phyloP scores from a whole-genome alignment of 2,797 vertebrate genomes.

The Pyrrhura leucotis region DNA sequence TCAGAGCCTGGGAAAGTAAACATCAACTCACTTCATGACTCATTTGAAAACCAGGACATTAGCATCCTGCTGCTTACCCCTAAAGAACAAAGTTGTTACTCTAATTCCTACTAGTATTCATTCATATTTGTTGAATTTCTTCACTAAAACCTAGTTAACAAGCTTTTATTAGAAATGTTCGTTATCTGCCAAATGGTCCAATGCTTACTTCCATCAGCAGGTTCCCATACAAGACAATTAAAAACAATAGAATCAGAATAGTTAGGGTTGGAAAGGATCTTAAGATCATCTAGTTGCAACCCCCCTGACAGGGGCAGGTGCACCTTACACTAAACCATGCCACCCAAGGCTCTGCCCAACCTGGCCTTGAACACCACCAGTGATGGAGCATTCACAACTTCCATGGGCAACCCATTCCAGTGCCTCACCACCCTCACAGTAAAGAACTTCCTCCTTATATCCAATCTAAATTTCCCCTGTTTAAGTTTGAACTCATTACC shows the following conservation, averaged over 20 bases:
- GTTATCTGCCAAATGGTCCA: not conserved
- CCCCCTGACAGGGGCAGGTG: not conserved
- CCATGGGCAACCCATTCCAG: too few relatives aligned
- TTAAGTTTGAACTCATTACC: too few relatives aligned
- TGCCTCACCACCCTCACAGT: too few relatives aligned
- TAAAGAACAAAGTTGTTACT: not conserved
- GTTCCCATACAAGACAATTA: not conserved
- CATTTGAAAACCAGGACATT: not conserved
- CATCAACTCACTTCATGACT: not conserved
- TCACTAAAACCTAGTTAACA: not conserved
- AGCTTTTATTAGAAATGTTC: not conserved
- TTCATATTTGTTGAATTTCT: not conserved
- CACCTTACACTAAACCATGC: not conserved
- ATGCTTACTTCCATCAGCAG: not conserved
- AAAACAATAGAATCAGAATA: not conserved
- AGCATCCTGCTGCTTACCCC: not conserved
- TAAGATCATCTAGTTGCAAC: not conserved
- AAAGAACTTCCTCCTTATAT: too few relatives aligned
- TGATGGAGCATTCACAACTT: too few relatives aligned
- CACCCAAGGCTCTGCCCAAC: too few relatives aligned
- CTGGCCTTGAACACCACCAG: too few relatives aligned
- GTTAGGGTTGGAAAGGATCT: not conserved
- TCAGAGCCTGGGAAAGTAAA: not conserved
- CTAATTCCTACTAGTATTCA: not conserved
- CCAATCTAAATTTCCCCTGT: too few relatives aligned